Conservation (phyloP, 2,113 vertebrate genomes). For the Cyanoliseus patagonus region DNA sequence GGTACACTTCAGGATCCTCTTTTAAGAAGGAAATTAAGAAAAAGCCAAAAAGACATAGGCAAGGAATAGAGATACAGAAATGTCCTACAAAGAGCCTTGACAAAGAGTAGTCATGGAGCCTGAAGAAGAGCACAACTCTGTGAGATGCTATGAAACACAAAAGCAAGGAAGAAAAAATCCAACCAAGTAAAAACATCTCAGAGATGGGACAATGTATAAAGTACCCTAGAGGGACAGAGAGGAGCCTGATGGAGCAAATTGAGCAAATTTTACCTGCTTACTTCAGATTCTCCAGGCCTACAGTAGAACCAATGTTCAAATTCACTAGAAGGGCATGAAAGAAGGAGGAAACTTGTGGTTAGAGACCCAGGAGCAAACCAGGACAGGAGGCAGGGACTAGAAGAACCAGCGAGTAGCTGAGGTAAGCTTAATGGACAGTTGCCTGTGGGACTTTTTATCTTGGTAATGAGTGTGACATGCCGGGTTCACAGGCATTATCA, state of each 20-base stretch:
- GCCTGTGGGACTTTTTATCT: not conserved
- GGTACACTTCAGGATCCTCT: not conserved
- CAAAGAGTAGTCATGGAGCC: not conserved
- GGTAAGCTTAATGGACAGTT: accelerated
- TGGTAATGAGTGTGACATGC: not conserved
- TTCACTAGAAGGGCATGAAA: not conserved
- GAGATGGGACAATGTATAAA: not conserved
- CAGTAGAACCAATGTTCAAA: not conserved
- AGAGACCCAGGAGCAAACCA: not conserved
- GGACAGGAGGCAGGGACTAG: not conserved
- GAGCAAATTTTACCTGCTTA: not conserved
- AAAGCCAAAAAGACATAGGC: not conserved
- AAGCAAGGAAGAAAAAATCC: not conserved
- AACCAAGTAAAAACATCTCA: not conserved
- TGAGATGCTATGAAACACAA: not conserved
- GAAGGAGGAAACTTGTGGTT: not conserved
- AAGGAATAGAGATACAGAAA: not conserved
- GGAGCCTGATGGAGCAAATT: not conserved
- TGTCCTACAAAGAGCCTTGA: not conserved
- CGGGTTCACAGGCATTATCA: not conserved
- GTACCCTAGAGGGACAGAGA: not conserved
- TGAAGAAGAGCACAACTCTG: not conserved
- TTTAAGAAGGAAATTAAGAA: not conserved
- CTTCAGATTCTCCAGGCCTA: not conserved
- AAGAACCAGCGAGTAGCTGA: not conserved